These are phyloP conservation scores for Stenodera caucasica DNA, from an alignment of 2,888 invertebrate genomes.

Conservation along the genomic window DNA sequence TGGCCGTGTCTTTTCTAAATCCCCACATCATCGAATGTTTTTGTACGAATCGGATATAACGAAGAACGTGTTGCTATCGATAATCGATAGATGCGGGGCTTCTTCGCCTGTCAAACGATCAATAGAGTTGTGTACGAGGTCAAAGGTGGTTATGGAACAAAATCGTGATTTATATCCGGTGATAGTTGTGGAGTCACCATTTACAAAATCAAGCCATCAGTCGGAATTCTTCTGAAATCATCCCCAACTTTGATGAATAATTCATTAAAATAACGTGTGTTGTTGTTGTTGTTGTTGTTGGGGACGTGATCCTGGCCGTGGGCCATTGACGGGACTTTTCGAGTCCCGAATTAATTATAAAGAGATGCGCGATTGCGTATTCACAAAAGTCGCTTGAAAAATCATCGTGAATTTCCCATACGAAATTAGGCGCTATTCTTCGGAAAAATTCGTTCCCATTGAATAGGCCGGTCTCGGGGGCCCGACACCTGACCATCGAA, in stretches of 20 bases:
- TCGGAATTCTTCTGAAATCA: neutral
- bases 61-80: conserved; percentile 13
- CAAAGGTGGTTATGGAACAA: conserved; percentile 20
- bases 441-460: too few species aligned
- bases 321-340: conserved; percentile 17
- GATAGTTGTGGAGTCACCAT: neutral
- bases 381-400: neutral
- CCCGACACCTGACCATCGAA: conserved; percentile 36
- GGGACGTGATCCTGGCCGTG: conserved; percentile 21
- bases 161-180: conserved; percentile 42
- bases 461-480: too few species aligned
- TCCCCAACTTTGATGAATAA: neutral
- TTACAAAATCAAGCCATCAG: neutral
- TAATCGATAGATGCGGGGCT: conserved; percentile 17
- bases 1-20: conserved; percentile 24
- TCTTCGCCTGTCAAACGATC: conserved; percentile 20
- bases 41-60: neutral
- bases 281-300: neutral
- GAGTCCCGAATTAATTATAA: conserved; percentile 6
- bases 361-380: neutral
- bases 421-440: neutral
- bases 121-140: conserved; percentile 24
- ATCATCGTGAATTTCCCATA: neutral
- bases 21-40: conserved; percentile 35
- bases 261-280: neutral